Evolutionary conservation across 2,888 invertebrate genomes (phyloP), one percentile per base, ranked within the genome.

Genomic region (Clepsis dumicolana): DNA sequence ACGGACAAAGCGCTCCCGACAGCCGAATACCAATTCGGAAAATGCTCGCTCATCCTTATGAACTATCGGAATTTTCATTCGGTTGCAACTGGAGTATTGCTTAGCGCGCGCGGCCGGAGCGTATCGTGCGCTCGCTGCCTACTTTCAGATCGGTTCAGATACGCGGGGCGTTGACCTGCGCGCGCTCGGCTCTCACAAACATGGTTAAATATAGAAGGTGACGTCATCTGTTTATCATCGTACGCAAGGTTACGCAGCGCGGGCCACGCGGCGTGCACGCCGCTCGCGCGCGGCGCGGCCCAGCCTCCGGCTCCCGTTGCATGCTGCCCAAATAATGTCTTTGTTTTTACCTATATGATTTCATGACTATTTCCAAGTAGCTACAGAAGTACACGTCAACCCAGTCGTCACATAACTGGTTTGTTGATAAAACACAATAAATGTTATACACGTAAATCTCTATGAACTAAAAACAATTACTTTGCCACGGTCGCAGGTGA

Each of bases 151-250:
- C 77, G 80, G 77, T 79, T 80, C 73, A 81, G 85, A 83, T 86
- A 84, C 79, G 77, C 74, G 76, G 88, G 81, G 77, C 90, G 80
- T 86, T 82, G 90, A 91, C 88, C 89, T 79, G 85, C 87, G 90
- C 87, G 78, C 84, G 89, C 86, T 76, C 76, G 77, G 80, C 81
- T 77, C 76, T 71, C 76, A 80, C 83, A 84, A 85, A 84, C 88
- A 82, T 79, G 86, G 82, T 75, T 91, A 90, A 86, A 91, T 87
- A 90, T 91, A 88, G 84, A 78, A 67, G 60, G 82, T 91, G 90
- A 91, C 91, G 92, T 92, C 90, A 92, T 86, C 84, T 92, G 92
- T 92, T 92, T 91, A 91, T 89, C 91, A 86, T 84, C 83, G 88
- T 88, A 90, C 88, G 90, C 92, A 92, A 92, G 92, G 92, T 91